phyloP scores from a whole-genome alignment of 2,797 vertebrate species.

The Cryptoblepharus egeriae region DNA sequence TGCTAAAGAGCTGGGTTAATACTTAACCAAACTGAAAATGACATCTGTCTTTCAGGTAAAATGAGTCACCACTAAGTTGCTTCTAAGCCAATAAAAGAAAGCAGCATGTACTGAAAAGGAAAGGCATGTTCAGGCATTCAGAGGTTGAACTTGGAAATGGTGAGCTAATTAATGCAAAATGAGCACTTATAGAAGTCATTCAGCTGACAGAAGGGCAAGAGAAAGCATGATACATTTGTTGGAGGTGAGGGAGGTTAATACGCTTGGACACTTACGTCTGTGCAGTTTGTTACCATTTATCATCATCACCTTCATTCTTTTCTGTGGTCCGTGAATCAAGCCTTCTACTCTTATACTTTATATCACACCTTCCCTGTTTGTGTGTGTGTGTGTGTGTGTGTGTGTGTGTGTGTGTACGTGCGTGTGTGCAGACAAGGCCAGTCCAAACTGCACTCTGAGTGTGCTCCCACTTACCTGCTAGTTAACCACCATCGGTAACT shows the following conservation, averaged over 20 bases:
- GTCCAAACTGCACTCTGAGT: too few species aligned
- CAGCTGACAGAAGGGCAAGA: constrained; percentile 16
- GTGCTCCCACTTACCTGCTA: too few species aligned
- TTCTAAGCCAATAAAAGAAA: constrained; percentile 63
- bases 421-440: too few species aligned
- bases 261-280: too few species aligned
- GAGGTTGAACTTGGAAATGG: constrained; percentile 50
- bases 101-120: constrained; percentile 62
- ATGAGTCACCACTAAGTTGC: constrained; percentile 68
- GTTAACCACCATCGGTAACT: too few species aligned
- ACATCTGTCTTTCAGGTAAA: constrained; percentile 55
- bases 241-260: background rate
- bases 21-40: constrained; percentile 70
- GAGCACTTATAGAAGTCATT: constrained; percentile 39
- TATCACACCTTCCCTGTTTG: too few species aligned
- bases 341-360: too few species aligned
- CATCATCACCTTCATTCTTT: background rate
- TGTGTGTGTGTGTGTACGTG: too few species aligned
- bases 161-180: constrained; percentile 48
- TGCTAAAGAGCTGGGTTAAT: constrained; percentile 69
- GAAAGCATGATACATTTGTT: accelerated
- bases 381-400: too few species aligned
- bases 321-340: too few species aligned
- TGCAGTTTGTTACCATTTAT: background rate
- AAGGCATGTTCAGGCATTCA: constrained; percentile 67